Evolutionary conservation across 2,113 vertebrate species (phyloP).

Genomic region (Grus americana): DNA sequence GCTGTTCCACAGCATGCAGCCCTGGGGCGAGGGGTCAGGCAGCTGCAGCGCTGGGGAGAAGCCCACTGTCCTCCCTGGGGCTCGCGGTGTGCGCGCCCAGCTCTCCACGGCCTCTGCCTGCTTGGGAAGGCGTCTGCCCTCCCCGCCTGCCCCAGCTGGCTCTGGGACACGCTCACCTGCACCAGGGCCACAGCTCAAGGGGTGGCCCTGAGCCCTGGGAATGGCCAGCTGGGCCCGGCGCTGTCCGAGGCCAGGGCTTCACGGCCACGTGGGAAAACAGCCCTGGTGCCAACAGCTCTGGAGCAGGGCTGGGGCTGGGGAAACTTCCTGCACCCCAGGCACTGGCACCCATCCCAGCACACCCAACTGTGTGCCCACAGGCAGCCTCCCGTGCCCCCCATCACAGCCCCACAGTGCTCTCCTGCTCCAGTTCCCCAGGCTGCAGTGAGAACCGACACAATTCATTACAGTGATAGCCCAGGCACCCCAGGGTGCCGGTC

Average conservation of each 20-base stretch:
- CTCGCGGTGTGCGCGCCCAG: rapidly evolving
- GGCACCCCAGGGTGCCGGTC: background rate
- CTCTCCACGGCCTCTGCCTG: background rate
- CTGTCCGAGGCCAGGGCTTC: background rate
- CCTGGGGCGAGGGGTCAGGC: background rate
- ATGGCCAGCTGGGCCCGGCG: background rate
- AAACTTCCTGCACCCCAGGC: background rate
- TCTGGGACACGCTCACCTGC: background rate
- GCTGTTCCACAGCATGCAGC: background rate
- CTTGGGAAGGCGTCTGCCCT: background rate
- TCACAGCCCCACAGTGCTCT: background rate
- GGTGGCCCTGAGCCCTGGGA: background rate
- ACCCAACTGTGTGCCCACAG: background rate
- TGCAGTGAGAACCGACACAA: background rate
- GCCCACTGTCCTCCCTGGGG: too few species aligned
- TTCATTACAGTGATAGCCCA: background rate
- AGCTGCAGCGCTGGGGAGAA: background rate
- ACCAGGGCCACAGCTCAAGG: rapidly evolving
- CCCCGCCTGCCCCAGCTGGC: background rate
- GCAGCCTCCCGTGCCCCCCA: background rate
- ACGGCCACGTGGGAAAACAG: background rate
- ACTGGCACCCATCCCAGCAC: too few species aligned
- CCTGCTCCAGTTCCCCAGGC: background rate
- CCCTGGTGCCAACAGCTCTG: background rate
- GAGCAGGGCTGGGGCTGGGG: rapidly evolving